Evolutionary conservation across 2,888 invertebrate genomes (phyloP).

Genomic region (Nezara viridula): DNA sequence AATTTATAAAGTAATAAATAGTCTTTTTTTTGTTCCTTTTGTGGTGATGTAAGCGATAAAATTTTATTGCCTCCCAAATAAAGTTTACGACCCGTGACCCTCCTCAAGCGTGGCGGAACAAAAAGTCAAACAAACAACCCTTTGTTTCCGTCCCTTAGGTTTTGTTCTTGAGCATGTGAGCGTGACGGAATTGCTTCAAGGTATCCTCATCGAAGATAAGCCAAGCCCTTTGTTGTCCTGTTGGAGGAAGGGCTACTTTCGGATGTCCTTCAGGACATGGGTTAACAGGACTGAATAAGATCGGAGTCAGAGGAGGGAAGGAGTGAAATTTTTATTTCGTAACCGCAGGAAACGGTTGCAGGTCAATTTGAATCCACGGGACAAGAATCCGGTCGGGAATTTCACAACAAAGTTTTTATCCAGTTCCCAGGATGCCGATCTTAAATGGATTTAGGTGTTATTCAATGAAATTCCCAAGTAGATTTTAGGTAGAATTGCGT

Average conservation of each 20-base stretch:
- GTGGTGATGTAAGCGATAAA: background rate
- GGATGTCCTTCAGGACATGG: background rate
- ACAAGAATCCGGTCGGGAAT: constrained; percentile 7
- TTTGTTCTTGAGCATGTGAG: constrained; percentile 34
- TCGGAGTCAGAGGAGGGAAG: too few relatives aligned
- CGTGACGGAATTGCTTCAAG: background rate
- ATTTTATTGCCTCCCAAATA: constrained; percentile 2
- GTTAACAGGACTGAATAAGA: background rate
- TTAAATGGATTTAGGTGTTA: background rate
- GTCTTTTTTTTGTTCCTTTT: background rate
- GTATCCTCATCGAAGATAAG: background rate
- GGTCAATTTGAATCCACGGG: background rate
- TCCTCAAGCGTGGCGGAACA: background rate
- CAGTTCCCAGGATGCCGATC: background rate
- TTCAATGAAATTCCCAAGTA: background rate
- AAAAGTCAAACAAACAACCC: constrained; percentile 31
- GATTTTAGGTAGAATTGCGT: background rate
- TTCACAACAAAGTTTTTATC: background rate
- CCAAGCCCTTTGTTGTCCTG: background rate
- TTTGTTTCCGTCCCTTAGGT: constrained; percentile 14
- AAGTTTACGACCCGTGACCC: background rate
- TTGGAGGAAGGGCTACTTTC: background rate
- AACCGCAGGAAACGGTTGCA: background rate
- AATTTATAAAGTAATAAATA: too few relatives aligned
- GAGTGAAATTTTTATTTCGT: constrained; percentile 12